Evolutionary conservation across 2,888 invertebrate genomes (phyloP).

Genomic region (Drosophila birchii): DNA sequence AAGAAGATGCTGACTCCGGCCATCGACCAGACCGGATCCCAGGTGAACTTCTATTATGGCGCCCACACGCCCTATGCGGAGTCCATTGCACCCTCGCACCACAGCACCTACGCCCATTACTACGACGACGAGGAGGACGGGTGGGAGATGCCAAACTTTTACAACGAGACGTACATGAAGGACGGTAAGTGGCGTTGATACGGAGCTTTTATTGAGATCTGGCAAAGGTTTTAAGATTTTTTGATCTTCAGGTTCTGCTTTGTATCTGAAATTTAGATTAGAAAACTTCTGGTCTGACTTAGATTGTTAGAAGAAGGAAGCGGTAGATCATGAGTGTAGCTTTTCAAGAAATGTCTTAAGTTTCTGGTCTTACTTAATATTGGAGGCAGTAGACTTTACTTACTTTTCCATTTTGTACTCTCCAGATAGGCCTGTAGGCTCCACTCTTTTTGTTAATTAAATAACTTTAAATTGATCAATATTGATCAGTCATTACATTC

Average conservation of each 20-base stretch:
- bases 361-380: neutral
- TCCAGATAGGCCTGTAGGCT: neutral
- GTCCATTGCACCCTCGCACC: slow-evolving; percentile 97
- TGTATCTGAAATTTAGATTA: neutral
- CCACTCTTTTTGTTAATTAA: neutral
- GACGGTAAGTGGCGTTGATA: slow-evolving; percentile 86
- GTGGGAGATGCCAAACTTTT: slow-evolving; percentile 99
- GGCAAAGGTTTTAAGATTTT: neutral
- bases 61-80: slow-evolving; percentile 97
- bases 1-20: slow-evolving; percentile 95
- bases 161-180: slow-evolving; percentile 98
- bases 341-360: neutral
- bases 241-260: neutral
- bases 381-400: neutral
- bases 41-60: slow-evolving; percentile 98
- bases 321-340: neutral
- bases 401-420: slow-evolving; percentile 1
- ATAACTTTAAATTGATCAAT: neutral
- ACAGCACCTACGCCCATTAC: slow-evolving; percentile 97
- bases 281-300: neutral
- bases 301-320: neutral
- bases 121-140: slow-evolving; percentile 98
- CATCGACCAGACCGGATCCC: slow-evolving; percentile 95
- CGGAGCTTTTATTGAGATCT: neutral
- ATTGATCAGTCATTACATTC: neutral